Conservation (phyloP, 2,113 vertebrate species). For the Amia ocellicauda region DNA sequence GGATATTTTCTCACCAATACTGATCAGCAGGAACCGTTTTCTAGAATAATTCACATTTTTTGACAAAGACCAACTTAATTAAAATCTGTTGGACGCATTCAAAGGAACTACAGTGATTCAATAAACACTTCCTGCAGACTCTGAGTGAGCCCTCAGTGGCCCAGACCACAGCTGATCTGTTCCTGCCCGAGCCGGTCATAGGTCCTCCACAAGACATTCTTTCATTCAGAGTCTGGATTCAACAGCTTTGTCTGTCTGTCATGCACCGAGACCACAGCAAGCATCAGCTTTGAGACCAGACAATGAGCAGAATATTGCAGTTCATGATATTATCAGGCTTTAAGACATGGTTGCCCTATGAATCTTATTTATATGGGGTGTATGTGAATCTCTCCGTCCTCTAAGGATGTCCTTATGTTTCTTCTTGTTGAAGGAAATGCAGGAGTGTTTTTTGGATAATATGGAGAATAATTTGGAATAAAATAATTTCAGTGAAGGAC, state of each 20-base stretch:
- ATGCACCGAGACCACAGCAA: not conserved
- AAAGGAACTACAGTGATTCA: constrained; percentile 40
- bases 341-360: too few relatives aligned
- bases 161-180: constrained; percentile 29
- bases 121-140: constrained; percentile 45
- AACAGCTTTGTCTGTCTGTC: not conserved
- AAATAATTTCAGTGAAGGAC: too few relatives aligned
- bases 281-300: too few relatives aligned
- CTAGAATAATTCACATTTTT: constrained; percentile 32
- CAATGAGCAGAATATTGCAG: too few relatives aligned
- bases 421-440: too few relatives aligned
- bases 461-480: too few relatives aligned
- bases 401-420: too few relatives aligned
- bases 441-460: too few relatives aligned
- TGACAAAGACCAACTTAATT: constrained; percentile 45
- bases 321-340: too few relatives aligned
- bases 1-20: not conserved
- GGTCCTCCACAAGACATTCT: constrained; percentile 31
- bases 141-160: constrained; percentile 35
- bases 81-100: constrained; percentile 42
- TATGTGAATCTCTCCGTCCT: too few relatives aligned
- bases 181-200: constrained; percentile 23
- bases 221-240: constrained; percentile 10
- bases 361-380: too few relatives aligned
- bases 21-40: too few relatives aligned